Conservation (phyloP, 2,888 invertebrate genomes). For the Xylocampa areola region DNA sequence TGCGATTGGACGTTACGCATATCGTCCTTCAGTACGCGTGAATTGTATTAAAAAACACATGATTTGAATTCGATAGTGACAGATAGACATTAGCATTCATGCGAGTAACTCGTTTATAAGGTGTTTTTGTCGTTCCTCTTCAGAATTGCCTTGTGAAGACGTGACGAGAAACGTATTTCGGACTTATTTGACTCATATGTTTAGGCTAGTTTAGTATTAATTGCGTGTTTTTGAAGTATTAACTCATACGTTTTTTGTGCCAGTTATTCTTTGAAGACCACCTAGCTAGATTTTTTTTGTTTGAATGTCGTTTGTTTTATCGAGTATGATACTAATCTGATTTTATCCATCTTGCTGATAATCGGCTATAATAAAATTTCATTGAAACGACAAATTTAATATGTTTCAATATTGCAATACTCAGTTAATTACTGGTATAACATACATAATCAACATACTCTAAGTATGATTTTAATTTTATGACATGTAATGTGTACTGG, state of each 20-base stretch:
- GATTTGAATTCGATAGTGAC: slow-evolving; percentile 80
- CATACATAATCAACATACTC: too few relatives aligned
- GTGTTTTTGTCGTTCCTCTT: slow-evolving; percentile 82
- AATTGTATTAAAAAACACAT: slow-evolving; percentile 71
- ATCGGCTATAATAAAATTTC: too few relatives aligned
- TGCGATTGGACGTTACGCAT: slow-evolving; percentile 63
- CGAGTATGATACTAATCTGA: neutral
- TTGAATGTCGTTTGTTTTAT: neutral
- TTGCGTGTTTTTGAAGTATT: slow-evolving; percentile 19
- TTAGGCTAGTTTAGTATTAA: slow-evolving; percentile 40
- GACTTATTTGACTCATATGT: slow-evolving; percentile 55
- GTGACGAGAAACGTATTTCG: slow-evolving; percentile 77
- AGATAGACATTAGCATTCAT: slow-evolving; percentile 82
- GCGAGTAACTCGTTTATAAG: slow-evolving; percentile 73
- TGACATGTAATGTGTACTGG: too few relatives aligned
- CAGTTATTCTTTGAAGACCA: slow-evolving; percentile 31
- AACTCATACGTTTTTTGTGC: slow-evolving; percentile 14
- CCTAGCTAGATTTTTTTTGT: slow-evolving; percentile 24
- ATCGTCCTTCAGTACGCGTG: slow-evolving; percentile 79
- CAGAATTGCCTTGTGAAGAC: slow-evolving; percentile 82
- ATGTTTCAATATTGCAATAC: too few relatives aligned
- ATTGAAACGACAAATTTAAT: too few relatives aligned
- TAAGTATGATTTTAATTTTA: too few relatives aligned
- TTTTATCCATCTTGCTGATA: neutral
- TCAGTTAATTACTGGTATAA: too few relatives aligned